These are phyloP conservation scores for Cryptosula pallasiana DNA, from an alignment of 2,888 invertebrate genomes.

Conservation along the genomic window DNA sequence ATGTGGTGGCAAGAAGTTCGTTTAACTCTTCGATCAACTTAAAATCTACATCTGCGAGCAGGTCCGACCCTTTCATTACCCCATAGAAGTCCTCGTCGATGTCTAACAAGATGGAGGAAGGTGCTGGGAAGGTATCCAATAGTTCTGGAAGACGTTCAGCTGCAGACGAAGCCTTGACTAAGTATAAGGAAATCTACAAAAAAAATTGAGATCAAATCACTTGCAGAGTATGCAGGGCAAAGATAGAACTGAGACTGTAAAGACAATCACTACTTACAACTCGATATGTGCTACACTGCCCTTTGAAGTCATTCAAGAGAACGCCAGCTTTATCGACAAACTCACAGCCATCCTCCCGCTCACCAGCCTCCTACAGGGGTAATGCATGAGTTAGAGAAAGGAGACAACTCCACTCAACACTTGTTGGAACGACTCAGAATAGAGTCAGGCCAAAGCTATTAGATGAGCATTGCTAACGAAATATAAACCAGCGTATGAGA, in stretches of 20 bases:
- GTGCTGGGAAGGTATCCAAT: neutral
- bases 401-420: no score
- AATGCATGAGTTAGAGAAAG: no score
- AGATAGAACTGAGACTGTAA: no score
- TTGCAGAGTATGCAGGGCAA: no score
- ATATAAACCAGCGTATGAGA: no score
- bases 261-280: neutral
- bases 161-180: neutral
- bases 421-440: no score
- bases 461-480: no score
- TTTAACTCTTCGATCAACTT: conserved; percentile 16
- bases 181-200: neutral
- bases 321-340: neutral
- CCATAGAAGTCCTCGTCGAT: conserved; percentile 16
- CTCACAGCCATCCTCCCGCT: neutral
- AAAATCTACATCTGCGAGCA: neutral
- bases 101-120: neutral
- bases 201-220: neutral
- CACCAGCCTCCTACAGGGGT: neutral
- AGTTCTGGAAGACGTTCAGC: neutral
- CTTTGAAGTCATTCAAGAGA: neutral
- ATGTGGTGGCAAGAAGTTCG: neutral
- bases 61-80: conserved; percentile 5
- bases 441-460: no score
- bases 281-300: neutral